Evolutionary conservation across 2,113 vertebrate genomes (phyloP).

Genomic region (Vireo altiloquus): DNA sequence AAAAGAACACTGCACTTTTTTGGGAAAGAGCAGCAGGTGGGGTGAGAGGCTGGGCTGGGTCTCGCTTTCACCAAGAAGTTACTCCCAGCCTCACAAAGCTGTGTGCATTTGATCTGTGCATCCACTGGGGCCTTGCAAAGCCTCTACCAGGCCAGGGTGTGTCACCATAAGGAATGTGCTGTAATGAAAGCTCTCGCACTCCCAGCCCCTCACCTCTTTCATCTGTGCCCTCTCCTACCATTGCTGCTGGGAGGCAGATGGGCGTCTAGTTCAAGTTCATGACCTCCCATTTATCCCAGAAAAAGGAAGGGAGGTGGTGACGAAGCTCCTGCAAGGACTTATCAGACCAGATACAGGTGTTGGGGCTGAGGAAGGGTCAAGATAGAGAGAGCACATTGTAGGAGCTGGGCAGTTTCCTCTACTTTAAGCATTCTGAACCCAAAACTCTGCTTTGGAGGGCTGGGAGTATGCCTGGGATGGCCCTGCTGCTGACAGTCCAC

Average conservation of each 20-base stretch:
- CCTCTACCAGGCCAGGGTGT: neutral
- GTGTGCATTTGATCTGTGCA: neutral
- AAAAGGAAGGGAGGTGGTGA: neutral
- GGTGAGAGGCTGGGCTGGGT: neutral
- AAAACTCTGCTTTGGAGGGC: neutral
- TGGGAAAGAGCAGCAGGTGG: neutral
- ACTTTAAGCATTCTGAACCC: neutral
- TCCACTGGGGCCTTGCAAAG: neutral
- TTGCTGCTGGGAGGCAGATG: neutral
- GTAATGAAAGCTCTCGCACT: neutral
- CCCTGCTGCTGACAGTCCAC: neutral
- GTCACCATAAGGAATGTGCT: neutral
- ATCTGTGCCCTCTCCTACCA: neutral
- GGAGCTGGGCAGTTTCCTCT: neutral
- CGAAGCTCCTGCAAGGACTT: neutral
- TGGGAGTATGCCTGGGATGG: neutral
- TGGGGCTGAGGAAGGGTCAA: neutral
- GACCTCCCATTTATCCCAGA: accelerated
- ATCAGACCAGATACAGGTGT: neutral
- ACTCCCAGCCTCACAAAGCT: neutral
- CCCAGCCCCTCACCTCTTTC: neutral
- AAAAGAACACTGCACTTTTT: neutral
- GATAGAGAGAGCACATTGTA: neutral
- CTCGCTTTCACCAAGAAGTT: neutral
- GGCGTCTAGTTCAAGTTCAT: neutral